A percentile compares a stretch with the other conserved stretches of the same genome.
Conservation (phyloP, 2,113 vertebrate genomes). For the Callocephalon fimbriatum region DNA sequence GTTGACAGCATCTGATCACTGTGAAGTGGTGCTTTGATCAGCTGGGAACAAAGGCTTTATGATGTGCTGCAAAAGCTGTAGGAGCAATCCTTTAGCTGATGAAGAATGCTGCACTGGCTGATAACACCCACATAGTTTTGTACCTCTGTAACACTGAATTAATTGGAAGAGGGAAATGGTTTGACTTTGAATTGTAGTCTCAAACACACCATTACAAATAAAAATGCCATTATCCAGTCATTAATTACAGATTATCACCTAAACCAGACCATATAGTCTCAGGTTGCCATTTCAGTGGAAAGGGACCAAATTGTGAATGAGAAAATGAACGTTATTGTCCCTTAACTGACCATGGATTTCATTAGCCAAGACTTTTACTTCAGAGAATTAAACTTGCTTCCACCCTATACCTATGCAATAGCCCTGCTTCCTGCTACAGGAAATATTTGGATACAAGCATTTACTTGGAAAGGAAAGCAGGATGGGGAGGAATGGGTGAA, state of each 20-base stretch:
- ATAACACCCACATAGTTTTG: background rate
- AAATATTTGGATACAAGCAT: fast-evolving
- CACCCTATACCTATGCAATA: background rate
- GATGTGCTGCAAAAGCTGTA: background rate
- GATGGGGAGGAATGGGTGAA: fast-evolving
- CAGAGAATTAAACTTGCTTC: background rate
- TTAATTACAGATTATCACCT: background rate
- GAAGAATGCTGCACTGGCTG: background rate
- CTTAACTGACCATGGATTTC: background rate
- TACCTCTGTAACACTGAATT: background rate
- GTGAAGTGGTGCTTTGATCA: constrained; percentile 59
- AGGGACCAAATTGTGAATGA: background rate
- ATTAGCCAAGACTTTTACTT: background rate
- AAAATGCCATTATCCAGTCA: background rate
- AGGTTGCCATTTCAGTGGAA: background rate
- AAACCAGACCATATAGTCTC: background rate
- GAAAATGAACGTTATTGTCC: background rate
- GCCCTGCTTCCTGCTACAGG: background rate
- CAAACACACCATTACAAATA: background rate
- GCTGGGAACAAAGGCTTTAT: constrained; percentile 44
- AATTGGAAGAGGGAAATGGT: background rate
- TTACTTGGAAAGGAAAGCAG: background rate
- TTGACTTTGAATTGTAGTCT: background rate
- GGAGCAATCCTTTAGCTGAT: constrained; percentile 14
- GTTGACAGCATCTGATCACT: constrained; percentile 17